phyloP scores from a whole-genome alignment of 2,888 invertebrate genomes.

The Mythimna ferrago region DNA sequence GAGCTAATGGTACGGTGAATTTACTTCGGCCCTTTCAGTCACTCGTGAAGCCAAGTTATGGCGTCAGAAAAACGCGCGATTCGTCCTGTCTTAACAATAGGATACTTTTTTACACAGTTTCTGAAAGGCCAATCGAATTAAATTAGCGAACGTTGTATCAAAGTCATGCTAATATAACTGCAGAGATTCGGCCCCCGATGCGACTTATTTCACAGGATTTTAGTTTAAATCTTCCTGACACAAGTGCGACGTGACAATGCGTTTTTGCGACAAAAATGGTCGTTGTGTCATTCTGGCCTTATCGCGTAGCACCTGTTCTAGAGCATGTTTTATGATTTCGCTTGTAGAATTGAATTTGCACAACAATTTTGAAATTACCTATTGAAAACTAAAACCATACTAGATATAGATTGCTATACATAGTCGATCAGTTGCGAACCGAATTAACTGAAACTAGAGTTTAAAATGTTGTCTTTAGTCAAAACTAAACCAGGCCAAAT shows the following conservation, averaged over 20 bases:
- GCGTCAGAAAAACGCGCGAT: no score
- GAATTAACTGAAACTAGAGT: background rate
- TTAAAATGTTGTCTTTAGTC: background rate
- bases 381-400: background rate
- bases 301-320: background rate
- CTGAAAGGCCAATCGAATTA: background rate
- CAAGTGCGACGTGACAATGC: background rate
- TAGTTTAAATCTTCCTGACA: background rate
- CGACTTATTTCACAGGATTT: no score
- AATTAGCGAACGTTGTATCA: no score
- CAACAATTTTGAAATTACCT: background rate
- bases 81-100: no score
- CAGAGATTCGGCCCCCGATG: background rate
- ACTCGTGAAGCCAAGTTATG: no score
- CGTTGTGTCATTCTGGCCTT: background rate
- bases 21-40: no score
- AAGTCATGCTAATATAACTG: background rate
- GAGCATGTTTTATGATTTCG: background rate
- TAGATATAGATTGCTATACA: slow-evolving; percentile 1
- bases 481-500: no score
- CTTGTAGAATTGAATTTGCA: background rate
- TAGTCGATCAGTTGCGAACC: background rate
- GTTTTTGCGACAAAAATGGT: no score
- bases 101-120: no score
- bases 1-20: no score